These are phyloP conservation scores for Athetis lepigone DNA, from an alignment of 2,888 invertebrate species.

Conservation along the genomic window DNA sequence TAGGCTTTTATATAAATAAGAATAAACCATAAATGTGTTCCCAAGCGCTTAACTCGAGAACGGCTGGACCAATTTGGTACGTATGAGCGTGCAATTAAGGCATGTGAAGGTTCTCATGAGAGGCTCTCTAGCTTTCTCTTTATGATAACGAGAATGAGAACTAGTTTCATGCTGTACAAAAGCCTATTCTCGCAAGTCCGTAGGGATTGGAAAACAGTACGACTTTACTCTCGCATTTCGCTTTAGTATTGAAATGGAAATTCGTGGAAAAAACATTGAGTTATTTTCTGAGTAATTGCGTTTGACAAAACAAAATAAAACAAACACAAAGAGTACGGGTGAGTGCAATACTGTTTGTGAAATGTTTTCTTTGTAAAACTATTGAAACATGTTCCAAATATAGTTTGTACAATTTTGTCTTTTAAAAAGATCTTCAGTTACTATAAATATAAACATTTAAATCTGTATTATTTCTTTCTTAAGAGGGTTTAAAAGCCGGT, in stretches of 20 bases:
- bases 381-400: not conserved
- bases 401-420: not conserved
- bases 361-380: not conserved
- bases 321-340: too few species aligned
- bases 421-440: not conserved
- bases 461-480: not conserved
- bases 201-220: not conserved
- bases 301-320: not conserved
- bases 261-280: not conserved
- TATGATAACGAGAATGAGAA: slow-evolving; percentile 13
- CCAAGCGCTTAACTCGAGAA: too few species aligned
- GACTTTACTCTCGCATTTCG: not conserved
- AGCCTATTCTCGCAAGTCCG: slow-evolving; percentile 13
- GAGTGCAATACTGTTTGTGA: not conserved
- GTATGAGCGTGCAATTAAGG: not conserved
- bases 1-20: too few species aligned
- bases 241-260: not conserved
- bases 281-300: too few species aligned
- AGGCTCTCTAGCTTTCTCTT: not conserved
- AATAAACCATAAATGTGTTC: too few species aligned
- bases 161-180: slow-evolving; percentile 12
- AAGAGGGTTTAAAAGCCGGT: not conserved
- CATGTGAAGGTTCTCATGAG: not conserved
- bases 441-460: not conserved
- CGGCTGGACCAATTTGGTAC: not conserved